These are phyloP conservation scores for Brachionus rubens DNA, from an alignment of 1,140 invertebrate genomes.

Conservation along the genomic window DNA sequence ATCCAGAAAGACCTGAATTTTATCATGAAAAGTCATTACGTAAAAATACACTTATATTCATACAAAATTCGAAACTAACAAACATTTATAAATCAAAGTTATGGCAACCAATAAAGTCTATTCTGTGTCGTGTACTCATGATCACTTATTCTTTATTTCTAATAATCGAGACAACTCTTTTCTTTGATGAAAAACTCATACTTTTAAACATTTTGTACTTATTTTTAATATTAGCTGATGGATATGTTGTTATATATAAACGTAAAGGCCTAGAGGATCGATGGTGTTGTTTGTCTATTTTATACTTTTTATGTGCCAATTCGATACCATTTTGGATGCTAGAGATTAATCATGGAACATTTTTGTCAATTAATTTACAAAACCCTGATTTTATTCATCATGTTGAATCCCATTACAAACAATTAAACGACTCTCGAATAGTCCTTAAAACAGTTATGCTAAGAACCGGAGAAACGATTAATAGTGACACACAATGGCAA, in stretches of 20 bases:
- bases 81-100: constrained; percentile 9
- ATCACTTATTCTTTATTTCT: constrained; percentile 16
- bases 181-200: neutral
- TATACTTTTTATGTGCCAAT: constrained; percentile 23
- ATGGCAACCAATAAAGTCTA: constrained; percentile 9
- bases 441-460: neutral
- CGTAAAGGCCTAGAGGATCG: constrained; percentile 18
- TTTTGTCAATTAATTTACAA: neutral
- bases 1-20: constrained; percentile 6
- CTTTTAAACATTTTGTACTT: constrained; percentile 6
- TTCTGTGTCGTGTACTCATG: neutral
- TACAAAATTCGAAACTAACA: neutral
- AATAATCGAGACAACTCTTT: neutral
- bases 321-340: constrained; percentile 15
- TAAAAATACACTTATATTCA: neutral
- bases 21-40: constrained; percentile 3
- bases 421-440: neutral
- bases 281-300: constrained; percentile 25
- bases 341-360: constrained; percentile 7
- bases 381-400: constrained; percentile 36
- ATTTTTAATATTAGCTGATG: constrained; percentile 8
- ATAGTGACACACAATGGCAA: neutral
- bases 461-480: neutral
- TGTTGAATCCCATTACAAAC: constrained; percentile 5
- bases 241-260: neutral